These are phyloP conservation scores for Tetragonula carbonaria DNA, from an alignment of 2,888 invertebrate species.

Conservation along the genomic window DNA sequence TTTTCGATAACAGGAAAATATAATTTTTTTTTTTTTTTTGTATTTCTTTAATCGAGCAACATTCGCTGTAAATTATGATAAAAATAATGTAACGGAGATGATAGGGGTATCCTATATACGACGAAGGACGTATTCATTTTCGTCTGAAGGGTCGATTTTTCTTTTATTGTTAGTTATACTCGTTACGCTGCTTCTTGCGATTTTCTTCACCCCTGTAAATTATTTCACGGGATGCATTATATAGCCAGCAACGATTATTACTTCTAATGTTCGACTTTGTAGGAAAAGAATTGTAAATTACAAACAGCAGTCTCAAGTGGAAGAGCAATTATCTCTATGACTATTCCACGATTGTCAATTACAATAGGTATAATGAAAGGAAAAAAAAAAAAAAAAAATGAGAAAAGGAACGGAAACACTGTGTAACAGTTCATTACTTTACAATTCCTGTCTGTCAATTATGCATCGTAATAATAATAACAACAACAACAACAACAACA, in stretches of 20 bases:
- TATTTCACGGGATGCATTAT: too few species aligned
- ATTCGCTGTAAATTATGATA: too few species aligned
- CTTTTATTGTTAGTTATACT: too few species aligned
- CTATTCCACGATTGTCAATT: conserved; percentile 16
- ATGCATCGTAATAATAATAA: conserved; percentile 7
- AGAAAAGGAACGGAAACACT: conserved; percentile 4
- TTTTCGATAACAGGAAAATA: background rate
- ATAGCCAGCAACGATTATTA: background rate
- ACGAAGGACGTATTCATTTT: too few species aligned
- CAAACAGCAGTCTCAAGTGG: background rate
- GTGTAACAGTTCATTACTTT: conserved; percentile 19
- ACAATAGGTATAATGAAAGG: conserved; percentile 4
- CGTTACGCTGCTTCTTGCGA: too few species aligned
- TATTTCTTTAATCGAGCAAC: too few species aligned
- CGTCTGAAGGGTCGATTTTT: too few species aligned
- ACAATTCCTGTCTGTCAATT: conserved; percentile 25
- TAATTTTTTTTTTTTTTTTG: background rate
- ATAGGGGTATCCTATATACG: too few species aligned
- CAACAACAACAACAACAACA: too few species aligned
- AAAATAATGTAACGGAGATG: too few species aligned
- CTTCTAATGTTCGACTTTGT: background rate
- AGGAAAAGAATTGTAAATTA: conserved; percentile 5
- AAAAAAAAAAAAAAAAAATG: background rate
- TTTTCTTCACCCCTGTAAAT: background rate
- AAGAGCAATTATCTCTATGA: background rate